Percentiles rank a stretch among this genome's conserved stretches.
Evolutionary conservation across 2,797 vertebrate species (phyloP).

Genomic region (Xiphophorus birchmanni): DNA sequence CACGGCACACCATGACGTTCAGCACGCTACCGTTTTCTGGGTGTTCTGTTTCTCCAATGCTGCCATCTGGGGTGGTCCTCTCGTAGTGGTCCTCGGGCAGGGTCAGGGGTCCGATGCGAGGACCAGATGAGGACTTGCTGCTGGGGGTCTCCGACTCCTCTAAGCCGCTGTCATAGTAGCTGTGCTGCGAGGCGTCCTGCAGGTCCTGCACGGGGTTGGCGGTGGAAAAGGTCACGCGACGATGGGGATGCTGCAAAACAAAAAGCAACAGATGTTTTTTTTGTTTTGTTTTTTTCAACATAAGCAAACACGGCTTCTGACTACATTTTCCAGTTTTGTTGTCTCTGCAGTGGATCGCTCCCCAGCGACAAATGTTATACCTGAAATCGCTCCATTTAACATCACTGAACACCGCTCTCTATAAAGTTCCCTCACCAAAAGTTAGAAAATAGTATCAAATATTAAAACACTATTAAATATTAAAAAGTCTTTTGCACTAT

Average conservation of each 20-base stretch:
- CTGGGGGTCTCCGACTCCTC: conserved; percentile 99
- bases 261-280: conserved; percentile 28
- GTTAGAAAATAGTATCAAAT: conserved; percentile 71
- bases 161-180: conserved; percentile 98
- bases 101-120: conserved; percentile 94
- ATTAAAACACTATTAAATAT: conserved; percentile 70
- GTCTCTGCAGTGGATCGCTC: conserved; percentile 12
- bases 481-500: conserved; percentile 57
- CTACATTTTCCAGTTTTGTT: neutral
- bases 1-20: neutral
- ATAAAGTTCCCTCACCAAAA: conserved; percentile 64
- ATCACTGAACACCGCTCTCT: conserved; percentile 23
- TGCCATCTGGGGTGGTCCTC: conserved; percentile 97
- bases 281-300: neutral
- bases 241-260: conserved; percentile 91
- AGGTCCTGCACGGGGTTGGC: conserved; percentile 96
- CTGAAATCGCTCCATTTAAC: conserved; percentile 14
- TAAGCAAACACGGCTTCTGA: neutral
- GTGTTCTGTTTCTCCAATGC: conserved; percentile 98
- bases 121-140: conserved; percentile 97
- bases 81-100: conserved; percentile 99
- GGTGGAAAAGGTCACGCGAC: conserved; percentile 98
- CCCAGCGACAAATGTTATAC: neutral
- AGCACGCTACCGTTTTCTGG: conserved; percentile 91
- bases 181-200: conserved; percentile 97